Percentiles rank a stretch among this genome's conserved stretches.
Conservation (phyloP, 2,113 vertebrate genomes). For the Festucalex cinctus region DNA sequence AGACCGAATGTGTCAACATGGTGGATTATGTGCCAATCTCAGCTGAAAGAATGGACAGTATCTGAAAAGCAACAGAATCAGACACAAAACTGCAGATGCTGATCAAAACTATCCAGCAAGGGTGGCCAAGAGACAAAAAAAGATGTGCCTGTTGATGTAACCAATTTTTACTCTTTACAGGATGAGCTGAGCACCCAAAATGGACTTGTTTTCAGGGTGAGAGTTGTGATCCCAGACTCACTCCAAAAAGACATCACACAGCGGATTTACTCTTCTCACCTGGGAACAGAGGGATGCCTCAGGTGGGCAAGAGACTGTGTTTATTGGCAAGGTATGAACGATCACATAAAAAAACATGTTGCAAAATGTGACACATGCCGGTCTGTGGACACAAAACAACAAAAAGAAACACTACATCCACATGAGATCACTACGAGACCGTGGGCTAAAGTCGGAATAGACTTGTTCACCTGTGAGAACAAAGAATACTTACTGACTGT, state of each 20-base stretch:
- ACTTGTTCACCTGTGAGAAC: neutral
- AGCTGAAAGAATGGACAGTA: no score
- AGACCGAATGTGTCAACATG: slow-evolving; percentile 1
- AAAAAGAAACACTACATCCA: neutral
- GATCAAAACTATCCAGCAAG: slow-evolving; percentile 14
- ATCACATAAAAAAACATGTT: slow-evolving; percentile 8
- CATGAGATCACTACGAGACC: neutral
- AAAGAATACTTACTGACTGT: neutral
- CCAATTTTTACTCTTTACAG: neutral
- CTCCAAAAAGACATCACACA: no score
- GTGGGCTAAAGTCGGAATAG: slow-evolving; percentile 6
- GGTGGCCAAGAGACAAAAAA: slow-evolving; percentile 14
- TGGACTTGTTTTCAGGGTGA: no score
- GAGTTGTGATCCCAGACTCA: no score
- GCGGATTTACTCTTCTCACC: no score
- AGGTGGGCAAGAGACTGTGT: slow-evolving; percentile 1
- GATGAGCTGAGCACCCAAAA: neutral
- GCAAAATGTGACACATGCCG: neutral
- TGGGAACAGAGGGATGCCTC: no score
- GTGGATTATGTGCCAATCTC: neutral
- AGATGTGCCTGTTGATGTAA: neutral
- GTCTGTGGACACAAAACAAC: neutral
- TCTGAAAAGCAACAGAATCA: no score
- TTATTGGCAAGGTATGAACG: slow-evolving; percentile 21
- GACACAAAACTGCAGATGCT: slow-evolving; percentile 17